A percentile compares a stretch with the other conserved stretches of the same genome.
phyloP scores from a whole-genome alignment of 2,797 vertebrate species.

The Telmatherina bonti region DNA sequence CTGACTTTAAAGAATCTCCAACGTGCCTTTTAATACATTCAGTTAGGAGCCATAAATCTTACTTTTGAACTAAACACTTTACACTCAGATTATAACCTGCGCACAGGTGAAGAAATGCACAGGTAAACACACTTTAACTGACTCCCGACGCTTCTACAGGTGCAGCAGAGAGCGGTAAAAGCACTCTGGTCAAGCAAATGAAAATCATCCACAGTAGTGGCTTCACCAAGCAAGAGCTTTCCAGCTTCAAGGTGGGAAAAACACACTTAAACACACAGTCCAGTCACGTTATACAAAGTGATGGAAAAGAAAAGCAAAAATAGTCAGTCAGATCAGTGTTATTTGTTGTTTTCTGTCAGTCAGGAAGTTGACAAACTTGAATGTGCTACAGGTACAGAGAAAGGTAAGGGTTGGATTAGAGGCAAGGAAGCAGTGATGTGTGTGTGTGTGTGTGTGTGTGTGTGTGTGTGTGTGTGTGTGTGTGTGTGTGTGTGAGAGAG shows the following conservation, averaged over 20 bases:
- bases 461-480: conserved; percentile 1
- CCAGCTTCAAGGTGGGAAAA: conserved; percentile 83
- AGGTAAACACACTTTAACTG: not conserved
- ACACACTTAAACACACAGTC: conserved; percentile 19
- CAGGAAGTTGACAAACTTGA: not conserved
- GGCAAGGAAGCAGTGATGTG: conserved; percentile 8
- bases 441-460: not conserved
- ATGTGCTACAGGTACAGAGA: not conserved
- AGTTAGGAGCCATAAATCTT: not conserved
- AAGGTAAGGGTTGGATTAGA: conserved; percentile 1
- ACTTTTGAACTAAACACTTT: not conserved
- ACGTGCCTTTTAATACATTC: not conserved
- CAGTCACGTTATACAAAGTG: not conserved
- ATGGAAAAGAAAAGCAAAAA: not conserved
- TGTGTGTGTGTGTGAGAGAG: not conserved
- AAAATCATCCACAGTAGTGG: conserved; percentile 87
- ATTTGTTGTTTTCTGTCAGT: not conserved
- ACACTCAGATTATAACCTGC: not conserved
- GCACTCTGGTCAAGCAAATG: conserved; percentile 88
- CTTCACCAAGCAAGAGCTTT: conserved; percentile 82
- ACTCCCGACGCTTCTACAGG: conserved; percentile 59
- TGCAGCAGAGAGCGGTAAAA: conserved; percentile 87
- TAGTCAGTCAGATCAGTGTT: not conserved
- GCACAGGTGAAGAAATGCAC: not conserved
- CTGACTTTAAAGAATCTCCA: not conserved